phyloP scores from a whole-genome alignment of 2,888 invertebrate genomes.

The Brachypterus glaber region DNA sequence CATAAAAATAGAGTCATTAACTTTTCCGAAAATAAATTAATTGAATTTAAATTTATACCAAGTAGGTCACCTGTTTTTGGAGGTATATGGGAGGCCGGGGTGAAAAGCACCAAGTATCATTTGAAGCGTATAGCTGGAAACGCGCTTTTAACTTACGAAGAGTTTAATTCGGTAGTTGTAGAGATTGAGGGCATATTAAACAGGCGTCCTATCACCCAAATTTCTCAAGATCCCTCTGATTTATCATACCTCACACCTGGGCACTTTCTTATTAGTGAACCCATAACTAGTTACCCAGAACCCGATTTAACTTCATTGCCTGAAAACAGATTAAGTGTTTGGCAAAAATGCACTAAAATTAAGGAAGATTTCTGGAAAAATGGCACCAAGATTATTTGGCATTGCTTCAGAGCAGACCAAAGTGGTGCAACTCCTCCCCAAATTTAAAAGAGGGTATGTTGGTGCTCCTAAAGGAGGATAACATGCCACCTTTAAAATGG shows the following conservation, averaged over 20 bases:
- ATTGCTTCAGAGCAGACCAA: too few species aligned
- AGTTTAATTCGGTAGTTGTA: not conserved
- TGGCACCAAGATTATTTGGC: too few species aligned
- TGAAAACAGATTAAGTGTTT: conserved; percentile 5
- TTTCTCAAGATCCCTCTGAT: conserved; percentile 5
- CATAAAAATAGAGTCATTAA: not conserved
- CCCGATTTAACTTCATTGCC: not conserved
- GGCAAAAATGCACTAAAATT: too few species aligned
- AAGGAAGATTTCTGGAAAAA: too few species aligned
- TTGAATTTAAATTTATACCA: too few species aligned
- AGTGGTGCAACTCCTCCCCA: too few species aligned
- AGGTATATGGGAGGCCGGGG: conserved; percentile 7
- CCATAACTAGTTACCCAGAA: conserved; percentile 3
- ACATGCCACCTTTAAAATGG: too few species aligned
- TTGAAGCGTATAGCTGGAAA: conserved; percentile 4
- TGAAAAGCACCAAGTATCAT: too few species aligned
- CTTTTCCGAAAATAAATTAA: conserved; percentile 2
- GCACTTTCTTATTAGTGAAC: conserved; percentile 6
- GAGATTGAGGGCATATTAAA: conserved; percentile 8
- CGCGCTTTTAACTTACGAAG: conserved; percentile 5
- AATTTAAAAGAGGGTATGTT: too few species aligned
- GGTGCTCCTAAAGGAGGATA: too few species aligned
- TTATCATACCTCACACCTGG: conserved; percentile 5
- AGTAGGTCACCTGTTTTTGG: conserved; percentile 9
- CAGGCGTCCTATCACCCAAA: conserved; percentile 3